Conservation (phyloP, 2,888 invertebrate genomes). For the Drosophila mayaguana region DNA sequence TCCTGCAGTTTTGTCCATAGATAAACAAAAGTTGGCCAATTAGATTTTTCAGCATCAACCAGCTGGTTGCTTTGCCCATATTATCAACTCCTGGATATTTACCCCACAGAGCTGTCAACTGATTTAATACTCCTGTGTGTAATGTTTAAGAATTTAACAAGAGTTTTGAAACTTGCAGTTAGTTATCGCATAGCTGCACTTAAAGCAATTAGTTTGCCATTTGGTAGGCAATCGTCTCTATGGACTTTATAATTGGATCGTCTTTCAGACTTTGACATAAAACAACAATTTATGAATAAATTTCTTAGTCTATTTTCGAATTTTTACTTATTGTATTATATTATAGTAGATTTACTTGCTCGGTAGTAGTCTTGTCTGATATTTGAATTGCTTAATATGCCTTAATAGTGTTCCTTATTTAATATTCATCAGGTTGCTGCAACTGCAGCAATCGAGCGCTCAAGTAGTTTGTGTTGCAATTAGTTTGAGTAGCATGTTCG, state of each 20-base stretch:
- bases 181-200: slow-evolving; percentile 17
- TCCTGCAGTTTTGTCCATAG: background rate
- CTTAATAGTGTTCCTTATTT: background rate
- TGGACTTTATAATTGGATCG: slow-evolving; percentile 5
- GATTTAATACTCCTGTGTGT: slow-evolving; percentile 15
- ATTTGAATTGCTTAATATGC: background rate
- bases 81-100: slow-evolving; percentile 24
- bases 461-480: background rate
- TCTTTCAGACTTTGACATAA: slow-evolving; percentile 2
- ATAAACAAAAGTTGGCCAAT: slow-evolving; percentile 54
- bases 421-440: too few species aligned
- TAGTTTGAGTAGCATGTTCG: background rate
- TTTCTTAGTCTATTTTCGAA: background rate
- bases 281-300: background rate
- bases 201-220: slow-evolving; percentile 28
- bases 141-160: slow-evolving; percentile 13
- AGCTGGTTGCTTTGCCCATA: background rate
- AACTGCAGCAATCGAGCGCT: background rate
- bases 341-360: background rate
- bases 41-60: background rate
- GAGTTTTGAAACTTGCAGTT: slow-evolving; percentile 1
- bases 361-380: too few species aligned
- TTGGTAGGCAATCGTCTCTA: background rate
- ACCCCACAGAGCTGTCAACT: slow-evolving; percentile 24
- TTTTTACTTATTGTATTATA: background rate